These are phyloP conservation scores for Clivina fossor DNA, from an alignment of 2,888 invertebrate species.

Conservation along the genomic window DNA sequence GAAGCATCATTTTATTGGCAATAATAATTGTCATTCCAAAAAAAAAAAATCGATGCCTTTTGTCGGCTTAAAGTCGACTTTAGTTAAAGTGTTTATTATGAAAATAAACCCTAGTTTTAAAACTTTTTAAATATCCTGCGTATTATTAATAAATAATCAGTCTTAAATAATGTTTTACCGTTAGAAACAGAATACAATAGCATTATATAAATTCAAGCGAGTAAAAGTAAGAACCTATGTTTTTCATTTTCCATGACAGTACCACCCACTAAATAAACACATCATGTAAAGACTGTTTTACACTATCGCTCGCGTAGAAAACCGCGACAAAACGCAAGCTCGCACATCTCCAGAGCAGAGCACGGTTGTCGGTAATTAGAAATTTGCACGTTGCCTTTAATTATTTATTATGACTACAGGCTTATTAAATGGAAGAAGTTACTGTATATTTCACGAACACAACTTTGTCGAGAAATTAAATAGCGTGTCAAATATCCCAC, in stretches of 20 bases:
- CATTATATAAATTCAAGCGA: too few relatives aligned
- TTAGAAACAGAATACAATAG: too few relatives aligned
- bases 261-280: not conserved
- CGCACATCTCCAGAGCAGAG: not conserved
- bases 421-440: constrained; percentile 25
- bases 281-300: not conserved
- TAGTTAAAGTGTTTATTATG: too few relatives aligned
- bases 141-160: too few relatives aligned
- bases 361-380: constrained; percentile 14
- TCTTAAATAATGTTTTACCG: too few relatives aligned
- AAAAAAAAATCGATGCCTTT: too few relatives aligned
- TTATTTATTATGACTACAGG: constrained; percentile 22
- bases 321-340: not conserved
- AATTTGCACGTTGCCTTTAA: constrained; percentile 7
- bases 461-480: constrained; percentile 23
- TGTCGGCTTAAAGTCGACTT: too few relatives aligned
- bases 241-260: not conserved
- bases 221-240: too few relatives aligned
- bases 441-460: constrained; percentile 16
- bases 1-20: too few relatives aligned
- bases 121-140: too few relatives aligned
- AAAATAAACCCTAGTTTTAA: too few relatives aligned
- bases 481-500: constrained; percentile 21
- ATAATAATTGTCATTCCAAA: too few relatives aligned
- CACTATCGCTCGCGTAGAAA: not conserved